Evolutionary conservation across 64 coral and sea anemone species (phyloP).

Genomic region (Acropora yongei): DNA sequence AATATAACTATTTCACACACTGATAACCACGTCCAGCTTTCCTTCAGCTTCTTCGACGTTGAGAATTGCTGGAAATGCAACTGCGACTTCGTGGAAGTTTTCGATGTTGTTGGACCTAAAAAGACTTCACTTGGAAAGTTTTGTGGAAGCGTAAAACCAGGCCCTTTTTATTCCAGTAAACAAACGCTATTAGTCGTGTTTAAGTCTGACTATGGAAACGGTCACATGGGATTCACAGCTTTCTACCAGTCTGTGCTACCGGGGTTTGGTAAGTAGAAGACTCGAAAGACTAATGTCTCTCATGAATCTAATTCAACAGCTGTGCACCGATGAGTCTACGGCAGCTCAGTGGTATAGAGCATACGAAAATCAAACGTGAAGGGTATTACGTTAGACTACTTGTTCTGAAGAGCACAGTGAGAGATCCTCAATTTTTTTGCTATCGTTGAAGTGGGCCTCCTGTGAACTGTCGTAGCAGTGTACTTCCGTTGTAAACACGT

Average conservation of each 20-base stretch:
- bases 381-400: background rate
- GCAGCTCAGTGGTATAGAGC: too few species aligned
- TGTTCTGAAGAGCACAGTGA: background rate
- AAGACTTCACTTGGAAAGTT: constrained; percentile 38
- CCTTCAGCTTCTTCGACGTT: constrained; percentile 48
- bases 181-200: constrained; percentile 32
- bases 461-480: too few species aligned
- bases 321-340: too few species aligned
- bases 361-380: background rate
- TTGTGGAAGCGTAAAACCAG: constrained; percentile 33
- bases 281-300: too few species aligned
- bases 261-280: constrained; percentile 20
- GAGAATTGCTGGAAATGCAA: constrained; percentile 21
- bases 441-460: too few species aligned
- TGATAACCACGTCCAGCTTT: background rate
- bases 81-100: constrained; percentile 57
- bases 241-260: background rate
- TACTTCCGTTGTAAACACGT: too few species aligned
- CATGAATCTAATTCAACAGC: too few species aligned
- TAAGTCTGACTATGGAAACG: constrained; percentile 44
- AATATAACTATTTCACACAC: background rate
- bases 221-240: constrained; percentile 28
- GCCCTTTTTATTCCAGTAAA: constrained; percentile 46
- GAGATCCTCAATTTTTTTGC: too few species aligned
- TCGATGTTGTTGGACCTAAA: constrained; percentile 21